Evolutionary conservation across 2,113 vertebrate species (phyloP), one percentile per base, ranked within the genome.

Genomic region (Megaleporinus macrocephalus): DNA sequence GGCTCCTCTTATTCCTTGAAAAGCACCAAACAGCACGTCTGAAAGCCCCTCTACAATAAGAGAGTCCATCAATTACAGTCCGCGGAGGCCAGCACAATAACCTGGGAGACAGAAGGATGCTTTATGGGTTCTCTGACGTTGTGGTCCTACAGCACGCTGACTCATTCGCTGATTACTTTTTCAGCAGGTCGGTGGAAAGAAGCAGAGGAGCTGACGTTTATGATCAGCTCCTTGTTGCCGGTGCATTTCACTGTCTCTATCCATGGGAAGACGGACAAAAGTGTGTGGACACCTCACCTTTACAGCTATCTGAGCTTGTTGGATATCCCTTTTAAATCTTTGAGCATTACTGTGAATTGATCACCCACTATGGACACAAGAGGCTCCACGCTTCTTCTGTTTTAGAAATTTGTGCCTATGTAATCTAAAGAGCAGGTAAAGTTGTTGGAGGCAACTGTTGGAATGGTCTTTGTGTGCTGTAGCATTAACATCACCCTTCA

Each of bases 41-140:
- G 73, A 84, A 82, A 86, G 73, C 55, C 24, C 20, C 55, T 69
- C 51, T 53, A 86, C 68, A 86, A 87, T 78, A 26, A 69, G 74
- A 85, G 69, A 73, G 66, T 71, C 44, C 62, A 26, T 85, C 78
- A 83, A 77, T 85, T 85, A 77, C 73, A 20, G 76, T 73, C 72
- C 53, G 78, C 72, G 80, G 76, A 76, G 76, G 59, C 70, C 49
- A 26, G 30, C 53, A 47, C 79, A 79, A 82, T 76, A 79, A 87
- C 53, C 55, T 26, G 33, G 44, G 72, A 76, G 73, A 75, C 53
- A 79, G 76, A 83, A 71, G 51, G 72, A 53, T 71, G 66, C 78
- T 86, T 83, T 69, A 83, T 72, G 62, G 77, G 53, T 16, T 72
- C 73, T 68, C 69, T 59, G 71, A 78, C 41, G 68, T 65, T 80